These are phyloP conservation scores for Carapus acus DNA, from an alignment of 2,797 vertebrate species.

Conservation along the genomic window DNA sequence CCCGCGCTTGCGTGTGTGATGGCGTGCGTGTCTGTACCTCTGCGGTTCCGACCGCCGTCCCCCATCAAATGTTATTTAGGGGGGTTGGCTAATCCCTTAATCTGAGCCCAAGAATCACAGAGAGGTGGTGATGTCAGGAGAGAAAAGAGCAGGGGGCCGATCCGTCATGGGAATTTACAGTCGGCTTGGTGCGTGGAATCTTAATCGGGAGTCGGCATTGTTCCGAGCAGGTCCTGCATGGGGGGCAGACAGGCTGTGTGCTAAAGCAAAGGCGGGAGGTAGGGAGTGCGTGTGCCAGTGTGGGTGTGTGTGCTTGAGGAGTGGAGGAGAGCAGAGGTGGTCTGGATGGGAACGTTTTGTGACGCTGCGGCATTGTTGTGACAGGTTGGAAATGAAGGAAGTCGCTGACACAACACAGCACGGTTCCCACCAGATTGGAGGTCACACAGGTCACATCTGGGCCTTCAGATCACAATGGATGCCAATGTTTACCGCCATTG, in stretches of 20 bases:
- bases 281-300: neutral
- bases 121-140: conserved; percentile 71
- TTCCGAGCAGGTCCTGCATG: conserved; percentile 60
- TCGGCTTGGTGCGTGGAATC: conserved; percentile 74
- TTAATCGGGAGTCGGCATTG: conserved; percentile 68
- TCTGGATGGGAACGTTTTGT: conserved; percentile 33
- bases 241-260: conserved; percentile 51
- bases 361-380: conserved; percentile 32
- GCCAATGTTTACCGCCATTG: too few relatives aligned
- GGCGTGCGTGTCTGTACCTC: conserved; percentile 22
- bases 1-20: neutral
- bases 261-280: conserved; percentile 20
- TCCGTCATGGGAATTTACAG: conserved; percentile 77
- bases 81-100: conserved; percentile 70
- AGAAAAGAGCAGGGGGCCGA: conserved; percentile 64
- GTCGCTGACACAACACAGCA: neutral
- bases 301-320: neutral
- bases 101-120: conserved; percentile 66
- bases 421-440: neutral
- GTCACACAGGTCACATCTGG: neutral
- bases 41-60: conserved; percentile 22
- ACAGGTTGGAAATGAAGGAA: conserved; percentile 13
- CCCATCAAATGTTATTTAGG: conserved; percentile 54
- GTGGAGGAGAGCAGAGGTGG: conserved; percentile 1
- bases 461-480: neutral